Conservation (phyloP, 2,797 vertebrate species). For the Anguilla anguilla region DNA sequence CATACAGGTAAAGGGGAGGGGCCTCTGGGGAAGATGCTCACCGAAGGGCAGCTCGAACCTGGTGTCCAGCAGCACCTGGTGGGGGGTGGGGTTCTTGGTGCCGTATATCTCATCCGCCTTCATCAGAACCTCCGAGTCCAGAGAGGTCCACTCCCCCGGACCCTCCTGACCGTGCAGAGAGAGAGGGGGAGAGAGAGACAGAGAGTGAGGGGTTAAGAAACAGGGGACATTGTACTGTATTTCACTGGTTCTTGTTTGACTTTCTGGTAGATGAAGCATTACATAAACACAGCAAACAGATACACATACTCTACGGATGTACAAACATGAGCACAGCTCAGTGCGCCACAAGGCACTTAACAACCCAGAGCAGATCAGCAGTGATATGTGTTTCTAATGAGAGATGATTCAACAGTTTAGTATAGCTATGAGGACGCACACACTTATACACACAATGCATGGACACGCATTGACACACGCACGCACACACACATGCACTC, state of each 20-base stretch:
- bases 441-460: neutral
- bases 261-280: neutral
- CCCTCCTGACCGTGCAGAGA: slow-evolving; percentile 80
- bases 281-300: slow-evolving; percentile 18
- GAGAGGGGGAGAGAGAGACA: neutral
- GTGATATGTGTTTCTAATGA: neutral
- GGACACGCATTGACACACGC: neutral
- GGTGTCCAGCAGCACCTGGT: slow-evolving; percentile 91
- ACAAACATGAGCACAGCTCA: slow-evolving; percentile 30
- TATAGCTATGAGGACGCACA: neutral
- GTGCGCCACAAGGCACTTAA: slow-evolving; percentile 25
- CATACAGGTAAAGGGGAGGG: neutral
- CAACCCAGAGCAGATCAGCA: neutral
- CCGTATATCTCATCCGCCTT: slow-evolving; percentile 92
- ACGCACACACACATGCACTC: neutral
- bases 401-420: neutral
- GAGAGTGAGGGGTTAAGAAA: neutral
- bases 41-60: slow-evolving; percentile 95
- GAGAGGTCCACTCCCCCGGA: slow-evolving; percentile 86
- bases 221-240: neutral
- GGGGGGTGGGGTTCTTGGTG: slow-evolving; percentile 89
- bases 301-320: neutral
- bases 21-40: slow-evolving; percentile 56
- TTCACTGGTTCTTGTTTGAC: neutral
- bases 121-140: slow-evolving; percentile 93